phyloP scores from a whole-genome alignment of 2,888 invertebrate species.

The Microctonus hyperodae region DNA sequence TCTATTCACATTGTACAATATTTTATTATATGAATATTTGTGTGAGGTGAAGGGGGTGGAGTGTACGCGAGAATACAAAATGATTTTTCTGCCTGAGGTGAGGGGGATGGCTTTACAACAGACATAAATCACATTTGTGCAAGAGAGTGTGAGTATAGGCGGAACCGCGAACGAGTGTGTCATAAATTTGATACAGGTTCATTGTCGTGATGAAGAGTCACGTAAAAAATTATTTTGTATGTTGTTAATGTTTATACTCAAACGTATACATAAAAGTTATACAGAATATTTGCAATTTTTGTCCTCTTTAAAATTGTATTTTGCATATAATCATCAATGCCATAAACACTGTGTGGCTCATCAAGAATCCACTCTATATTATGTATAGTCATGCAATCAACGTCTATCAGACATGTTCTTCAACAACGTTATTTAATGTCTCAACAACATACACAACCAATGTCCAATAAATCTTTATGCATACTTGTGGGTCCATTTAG shows the following conservation, averaged over 20 bases:
- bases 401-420: slow-evolving; percentile 3
- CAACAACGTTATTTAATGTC: neutral
- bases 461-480: neutral
- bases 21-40: neutral
- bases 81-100: slow-evolving; percentile 14
- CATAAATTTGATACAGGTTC: slow-evolving; percentile 54
- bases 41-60: neutral
- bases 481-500: neutral
- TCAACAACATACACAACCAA: neutral
- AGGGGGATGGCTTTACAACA: slow-evolving; percentile 46
- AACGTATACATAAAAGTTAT: neutral
- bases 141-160: slow-evolving; percentile 52
- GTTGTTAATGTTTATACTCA: neutral
- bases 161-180: slow-evolving; percentile 46
- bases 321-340: neutral
- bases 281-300: neutral
- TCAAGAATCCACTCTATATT: neutral
- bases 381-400: slow-evolving; percentile 9
- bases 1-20: neutral
- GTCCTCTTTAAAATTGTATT: neutral
- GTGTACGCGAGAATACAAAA: neutral
- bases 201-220: slow-evolving; percentile 36
- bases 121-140: slow-evolving; percentile 49
- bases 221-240: neutral
- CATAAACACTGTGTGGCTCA: slow-evolving; percentile 1